Percentiles rank a stretch among this genome's conserved stretches.
phyloP scores from a whole-genome alignment of 1,140 invertebrate genomes.

The Drosophila ironensis region DNA sequence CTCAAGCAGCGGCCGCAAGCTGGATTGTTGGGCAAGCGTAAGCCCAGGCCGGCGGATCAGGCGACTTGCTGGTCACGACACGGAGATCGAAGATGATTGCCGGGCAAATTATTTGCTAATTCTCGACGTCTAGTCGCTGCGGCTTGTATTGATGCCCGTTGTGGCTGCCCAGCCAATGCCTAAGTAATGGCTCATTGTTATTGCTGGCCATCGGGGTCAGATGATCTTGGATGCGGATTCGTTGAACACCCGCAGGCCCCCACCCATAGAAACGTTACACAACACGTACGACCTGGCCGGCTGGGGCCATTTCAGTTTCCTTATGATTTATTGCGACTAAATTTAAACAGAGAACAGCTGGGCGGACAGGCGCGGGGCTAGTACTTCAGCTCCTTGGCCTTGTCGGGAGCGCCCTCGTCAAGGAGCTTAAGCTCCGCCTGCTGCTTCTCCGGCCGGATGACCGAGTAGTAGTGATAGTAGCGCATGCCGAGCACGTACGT shows the following conservation, averaged over 20 bases:
- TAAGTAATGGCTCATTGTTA: conserved; percentile 37
- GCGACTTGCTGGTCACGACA: conserved; percentile 46
- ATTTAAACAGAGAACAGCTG: conserved; percentile 29
- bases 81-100: conserved; percentile 54
- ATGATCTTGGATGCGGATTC: no score
- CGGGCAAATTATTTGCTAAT: conserved; percentile 45
- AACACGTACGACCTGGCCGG: conserved; percentile 19
- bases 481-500: conserved; percentile 78
- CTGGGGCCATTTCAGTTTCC: conserved; percentile 37
- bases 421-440: conserved; percentile 73
- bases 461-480: conserved; percentile 81
- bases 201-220: conserved; percentile 17
- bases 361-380: conserved; percentile 21
- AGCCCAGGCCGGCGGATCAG: conserved; percentile 15
- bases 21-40: conserved; percentile 57
- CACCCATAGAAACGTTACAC: conserved; percentile 21
- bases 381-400: conserved; percentile 76
- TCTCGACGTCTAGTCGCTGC: conserved; percentile 6
- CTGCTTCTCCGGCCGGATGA: conserved; percentile 78
- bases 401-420: conserved; percentile 70
- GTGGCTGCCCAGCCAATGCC: conserved; percentile 34
- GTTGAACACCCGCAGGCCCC: no score
- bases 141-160: conserved; percentile 47
- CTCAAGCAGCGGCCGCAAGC: not conserved
- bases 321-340: conserved; percentile 52